phyloP scores from a whole-genome alignment of 2,113 vertebrate species.

The Cynoglossus semilaevis region DNA sequence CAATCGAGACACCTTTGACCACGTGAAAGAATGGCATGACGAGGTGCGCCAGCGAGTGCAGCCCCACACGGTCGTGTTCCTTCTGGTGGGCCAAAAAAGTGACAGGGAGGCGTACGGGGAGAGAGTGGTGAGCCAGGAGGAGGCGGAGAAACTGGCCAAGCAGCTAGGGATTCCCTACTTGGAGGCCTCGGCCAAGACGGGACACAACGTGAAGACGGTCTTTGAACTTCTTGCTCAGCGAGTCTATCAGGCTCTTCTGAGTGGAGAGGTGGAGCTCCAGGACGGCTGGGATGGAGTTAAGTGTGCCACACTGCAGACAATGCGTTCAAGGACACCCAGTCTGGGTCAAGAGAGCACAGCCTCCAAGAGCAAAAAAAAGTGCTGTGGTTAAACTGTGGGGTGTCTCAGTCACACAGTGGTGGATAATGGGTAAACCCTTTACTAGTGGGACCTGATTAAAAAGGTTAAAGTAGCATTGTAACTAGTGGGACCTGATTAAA shows the following conservation, averaged over 20 bases:
- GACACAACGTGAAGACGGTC: slow-evolving; percentile 71
- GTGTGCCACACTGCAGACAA: slow-evolving; percentile 57
- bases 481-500: no score
- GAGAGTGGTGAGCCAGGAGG: slow-evolving; percentile 69
- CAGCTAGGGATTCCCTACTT: slow-evolving; percentile 72
- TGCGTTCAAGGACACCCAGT: slow-evolving; percentile 40
- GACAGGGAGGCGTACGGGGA: slow-evolving; percentile 67
- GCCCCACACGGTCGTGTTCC: slow-evolving; percentile 73
- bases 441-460: no score
- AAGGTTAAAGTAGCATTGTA: no score
- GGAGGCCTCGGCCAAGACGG: slow-evolving; percentile 81
- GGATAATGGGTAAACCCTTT: no score
- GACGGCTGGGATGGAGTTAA: slow-evolving; percentile 80
- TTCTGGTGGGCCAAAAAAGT: slow-evolving; percentile 83
- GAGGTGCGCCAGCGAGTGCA: slow-evolving; percentile 79
- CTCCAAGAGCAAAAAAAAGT: slow-evolving; percentile 51
- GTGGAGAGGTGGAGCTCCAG: slow-evolving; percentile 59
- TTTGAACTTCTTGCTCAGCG: slow-evolving; percentile 73
- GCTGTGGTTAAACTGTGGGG: slow-evolving; percentile 56
- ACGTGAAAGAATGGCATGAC: slow-evolving; percentile 75
- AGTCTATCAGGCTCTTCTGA: slow-evolving; percentile 76
- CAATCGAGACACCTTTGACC: slow-evolving; percentile 81
- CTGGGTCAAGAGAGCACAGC: neutral
- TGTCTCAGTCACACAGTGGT: no score
- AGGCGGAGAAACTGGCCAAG: slow-evolving; percentile 76